Evolutionary conservation across 2,888 invertebrate species (phyloP).

Genomic region (Caenorhabditis sp.): DNA sequence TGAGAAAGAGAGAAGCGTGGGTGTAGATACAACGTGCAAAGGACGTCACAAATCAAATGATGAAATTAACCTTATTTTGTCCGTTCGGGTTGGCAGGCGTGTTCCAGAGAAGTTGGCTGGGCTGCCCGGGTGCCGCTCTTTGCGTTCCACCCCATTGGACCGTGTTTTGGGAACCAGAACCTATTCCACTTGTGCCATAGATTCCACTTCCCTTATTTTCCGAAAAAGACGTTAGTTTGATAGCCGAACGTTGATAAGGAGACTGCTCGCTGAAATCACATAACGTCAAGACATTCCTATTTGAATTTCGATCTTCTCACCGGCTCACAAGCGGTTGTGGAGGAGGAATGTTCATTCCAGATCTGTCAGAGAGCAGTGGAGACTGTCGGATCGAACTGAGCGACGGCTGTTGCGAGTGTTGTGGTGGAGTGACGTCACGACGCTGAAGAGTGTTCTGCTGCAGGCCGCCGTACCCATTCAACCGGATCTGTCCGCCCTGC

Average conservation of each 20-base stretch:
- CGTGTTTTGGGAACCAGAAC: slow-evolving; percentile 11
- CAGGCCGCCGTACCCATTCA: slow-evolving; percentile 45
- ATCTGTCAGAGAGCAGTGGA: slow-evolving; percentile 63
- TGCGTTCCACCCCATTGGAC: slow-evolving; percentile 56
- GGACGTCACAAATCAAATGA: slow-evolving; percentile 13
- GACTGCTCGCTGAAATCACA: slow-evolving; percentile 60
- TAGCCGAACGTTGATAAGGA: slow-evolving; percentile 63
- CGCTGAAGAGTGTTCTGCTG: slow-evolving; percentile 53
- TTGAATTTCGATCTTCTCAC: no score
- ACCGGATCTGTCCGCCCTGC: slow-evolving; percentile 50
- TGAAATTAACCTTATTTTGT: slow-evolving; percentile 59
- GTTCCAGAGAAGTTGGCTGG: slow-evolving; percentile 65
- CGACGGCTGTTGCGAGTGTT: slow-evolving; percentile 27
- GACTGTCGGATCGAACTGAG: slow-evolving; percentile 62
- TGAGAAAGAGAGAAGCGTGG: slow-evolving; percentile 7
- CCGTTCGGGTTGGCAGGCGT: slow-evolving; percentile 22
- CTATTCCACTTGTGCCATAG: slow-evolving; percentile 49
- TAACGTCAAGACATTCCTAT: no score
- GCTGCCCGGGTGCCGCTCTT: slow-evolving; percentile 64
- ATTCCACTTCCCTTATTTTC: slow-evolving; percentile 60
- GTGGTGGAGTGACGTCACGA: slow-evolving; percentile 39
- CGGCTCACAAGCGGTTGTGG: slow-evolving; percentile 49
- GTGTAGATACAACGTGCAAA: not conserved
- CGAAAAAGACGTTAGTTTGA: slow-evolving; percentile 65
- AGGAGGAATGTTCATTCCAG: slow-evolving; percentile 39